Evolutionary conservation across 35 echinoderm and acorn worm species (phyloP), one percentile per base, ranked within the genome.

Genomic region (Stichopus chloronotus): DNA sequence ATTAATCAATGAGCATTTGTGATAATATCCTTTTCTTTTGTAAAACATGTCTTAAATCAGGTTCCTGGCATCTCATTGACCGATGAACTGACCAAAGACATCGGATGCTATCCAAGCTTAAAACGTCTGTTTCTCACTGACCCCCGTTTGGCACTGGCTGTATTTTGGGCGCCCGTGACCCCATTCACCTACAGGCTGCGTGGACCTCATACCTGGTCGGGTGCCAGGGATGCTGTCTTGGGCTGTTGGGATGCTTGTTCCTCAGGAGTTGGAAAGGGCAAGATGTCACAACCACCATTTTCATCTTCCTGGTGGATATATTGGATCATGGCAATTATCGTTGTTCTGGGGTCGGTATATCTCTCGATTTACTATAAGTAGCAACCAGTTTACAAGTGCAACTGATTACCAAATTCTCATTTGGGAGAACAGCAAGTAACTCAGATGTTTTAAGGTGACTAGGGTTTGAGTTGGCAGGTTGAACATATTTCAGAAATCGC

Each of bases 41-140:
- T 43, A 43, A 43, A 43, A 43, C 30, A 43, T 43, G 30, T 43
- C 30, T 43, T 43, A 1, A 43, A 43, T 43, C 30, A 83, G 80
- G 56, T 83, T 1, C 80, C 80, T 55, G 80, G 80, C 10, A 57
- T 83, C 9, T 0, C 80, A 8, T 22, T 83, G 5, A 83, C 80
- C 2, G 80, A 83, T 16, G 80, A 83, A 57, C 53, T 83, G 19
- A 83, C 80, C 4, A 14, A 52, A n/a, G 80, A 83, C 8, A 83
- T 83, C 13, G 80, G 80, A 6, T 83, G 80, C 30, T 83, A 83
- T 83, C 80, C 80, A 83, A 83, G 13, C 13, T 55, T 83, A 57
- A 14, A 11, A 6, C 53, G 55, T 17, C 8, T 83, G 5, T 83
- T 83, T 14, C 25, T 83, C 7, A 58, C 80, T 55, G 80, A 83